phyloP scores from a whole-genome alignment of 1,140 invertebrate species.

The Himalopsyche phryganea region DNA sequence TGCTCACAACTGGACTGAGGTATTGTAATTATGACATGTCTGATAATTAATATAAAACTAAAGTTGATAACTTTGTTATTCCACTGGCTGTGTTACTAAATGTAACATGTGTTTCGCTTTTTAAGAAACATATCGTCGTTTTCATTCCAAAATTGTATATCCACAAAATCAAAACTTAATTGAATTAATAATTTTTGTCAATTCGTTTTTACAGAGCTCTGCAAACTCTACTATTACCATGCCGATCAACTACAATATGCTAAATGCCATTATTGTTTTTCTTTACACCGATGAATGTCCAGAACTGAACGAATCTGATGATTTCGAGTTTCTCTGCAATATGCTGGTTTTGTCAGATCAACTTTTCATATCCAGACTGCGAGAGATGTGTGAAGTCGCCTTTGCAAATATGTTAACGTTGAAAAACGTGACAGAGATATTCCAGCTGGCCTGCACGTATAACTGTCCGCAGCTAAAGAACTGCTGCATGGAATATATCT shows the following conservation, averaged over 20 bases:
- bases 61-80: too few species aligned
- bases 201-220: constrained; percentile 45
- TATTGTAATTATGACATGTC: constrained; percentile 40
- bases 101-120: too few species aligned
- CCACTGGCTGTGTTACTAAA: too few species aligned
- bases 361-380: constrained; percentile 60
- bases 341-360: constrained; percentile 69
- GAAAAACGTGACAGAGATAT: constrained; percentile 65
- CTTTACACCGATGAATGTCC: constrained; percentile 63
- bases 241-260: constrained; percentile 49
- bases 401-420: constrained; percentile 60
- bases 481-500: constrained; percentile 68
- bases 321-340: constrained; percentile 59
- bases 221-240: constrained; percentile 46
- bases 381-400: constrained; percentile 64
- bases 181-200: constrained; percentile 7
- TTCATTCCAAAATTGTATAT: background rate
- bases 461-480: constrained; percentile 64
- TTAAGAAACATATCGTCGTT: background rate
- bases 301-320: constrained; percentile 52
- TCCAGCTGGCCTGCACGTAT: constrained; percentile 65
- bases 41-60: too few species aligned
- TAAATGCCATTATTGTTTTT: constrained; percentile 63
- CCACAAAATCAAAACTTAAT: background rate
- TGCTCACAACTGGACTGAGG: constrained; percentile 66